Conservation (phyloP, 2,797 vertebrate species). For the Dipus sagitta region DNA sequence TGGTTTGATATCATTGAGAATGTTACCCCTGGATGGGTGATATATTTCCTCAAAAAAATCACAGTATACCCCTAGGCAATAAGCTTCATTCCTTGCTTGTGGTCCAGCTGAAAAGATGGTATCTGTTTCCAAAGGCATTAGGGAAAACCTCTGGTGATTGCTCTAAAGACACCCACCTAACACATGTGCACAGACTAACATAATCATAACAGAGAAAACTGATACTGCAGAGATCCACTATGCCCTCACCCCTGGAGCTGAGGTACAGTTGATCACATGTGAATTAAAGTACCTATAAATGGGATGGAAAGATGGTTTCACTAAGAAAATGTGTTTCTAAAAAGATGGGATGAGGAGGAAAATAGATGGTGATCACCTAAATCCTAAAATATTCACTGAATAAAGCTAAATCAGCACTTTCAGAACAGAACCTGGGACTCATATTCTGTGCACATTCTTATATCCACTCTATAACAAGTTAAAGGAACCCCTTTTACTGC, state of each 20-base stretch:
- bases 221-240: not conserved
- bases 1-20: not conserved
- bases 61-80: not conserved
- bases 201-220: not conserved
- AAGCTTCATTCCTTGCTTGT: not conserved
- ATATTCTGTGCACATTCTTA: not conserved
- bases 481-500: not conserved
- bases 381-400: not conserved
- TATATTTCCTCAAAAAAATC: not conserved
- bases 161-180: not conserved
- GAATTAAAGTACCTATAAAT: conserved; percentile 22
- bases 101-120: not conserved
- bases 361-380: not conserved
- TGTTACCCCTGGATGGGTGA: not conserved
- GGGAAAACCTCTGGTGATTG: not conserved
- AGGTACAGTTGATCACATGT: not conserved
- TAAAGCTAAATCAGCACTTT: not conserved
- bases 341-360: not conserved
- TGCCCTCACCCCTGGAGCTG: not conserved
- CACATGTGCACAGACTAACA: not conserved
- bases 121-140: not conserved
- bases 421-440: not conserved
- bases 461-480: not conserved
- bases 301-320: not conserved
- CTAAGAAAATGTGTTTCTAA: not conserved